Conservation (phyloP, 2,888 invertebrate species). For the Cosmopolites sordidus region DNA sequence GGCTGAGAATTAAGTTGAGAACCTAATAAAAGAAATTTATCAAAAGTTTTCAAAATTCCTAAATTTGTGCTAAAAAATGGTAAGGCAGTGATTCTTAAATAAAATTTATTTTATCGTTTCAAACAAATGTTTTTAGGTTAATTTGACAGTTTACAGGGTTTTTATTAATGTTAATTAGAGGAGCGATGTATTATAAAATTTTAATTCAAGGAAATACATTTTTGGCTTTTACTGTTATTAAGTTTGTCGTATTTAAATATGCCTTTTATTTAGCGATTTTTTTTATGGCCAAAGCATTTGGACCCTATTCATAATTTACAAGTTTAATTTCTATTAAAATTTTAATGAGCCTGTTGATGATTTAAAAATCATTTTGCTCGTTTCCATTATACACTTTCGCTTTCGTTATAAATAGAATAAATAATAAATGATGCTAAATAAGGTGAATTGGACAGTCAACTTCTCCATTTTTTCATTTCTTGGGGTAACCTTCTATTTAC, state of each 20-base stretch:
- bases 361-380: slow-evolving; percentile 1
- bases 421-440: slow-evolving; percentile 11
- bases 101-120: too few relatives aligned
- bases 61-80: too few relatives aligned
- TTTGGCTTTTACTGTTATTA: background rate
- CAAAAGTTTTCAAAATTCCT: too few relatives aligned
- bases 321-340: background rate
- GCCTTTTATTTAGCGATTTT: background rate
- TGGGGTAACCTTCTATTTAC: slow-evolving; percentile 15
- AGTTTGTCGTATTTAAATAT: background rate
- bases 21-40: too few relatives aligned
- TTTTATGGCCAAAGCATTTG: background rate
- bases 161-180: too few relatives aligned
- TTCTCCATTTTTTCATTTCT: slow-evolving; percentile 6
- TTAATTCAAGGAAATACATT: background rate
- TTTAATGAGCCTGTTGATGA: background rate
- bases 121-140: too few relatives aligned
- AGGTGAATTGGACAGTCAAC: slow-evolving; percentile 5
- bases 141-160: too few relatives aligned
- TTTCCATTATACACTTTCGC: background rate
- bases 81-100: too few relatives aligned
- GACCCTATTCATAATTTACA: background rate
- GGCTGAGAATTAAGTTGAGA: too few relatives aligned
- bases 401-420: slow-evolving; percentile 5
- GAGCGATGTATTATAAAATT: too few relatives aligned